phyloP scores from a whole-genome alignment of 2,113 vertebrate species.

The Protobothrops flavoviridis region DNA sequence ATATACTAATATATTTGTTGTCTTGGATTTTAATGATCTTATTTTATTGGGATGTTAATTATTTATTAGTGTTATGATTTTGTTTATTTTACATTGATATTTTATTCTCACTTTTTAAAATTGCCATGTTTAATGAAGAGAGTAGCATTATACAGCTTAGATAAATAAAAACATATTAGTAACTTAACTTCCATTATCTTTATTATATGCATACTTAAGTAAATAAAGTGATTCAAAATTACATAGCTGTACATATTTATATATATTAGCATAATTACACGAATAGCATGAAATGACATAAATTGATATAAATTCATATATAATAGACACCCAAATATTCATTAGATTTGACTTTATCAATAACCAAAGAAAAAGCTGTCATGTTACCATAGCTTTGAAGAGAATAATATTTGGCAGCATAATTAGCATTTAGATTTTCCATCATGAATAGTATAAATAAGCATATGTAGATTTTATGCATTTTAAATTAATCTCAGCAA shows the following conservation, averaged over 20 bases:
- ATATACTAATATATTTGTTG: background rate
- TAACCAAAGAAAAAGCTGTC: background rate
- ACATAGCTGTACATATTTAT: too few species aligned
- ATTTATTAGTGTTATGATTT: background rate
- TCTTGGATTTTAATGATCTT: background rate
- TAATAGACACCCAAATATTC: background rate
- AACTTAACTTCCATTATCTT: background rate
- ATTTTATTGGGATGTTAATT: background rate
- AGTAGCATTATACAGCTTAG: background rate
- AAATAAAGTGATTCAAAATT: background rate
- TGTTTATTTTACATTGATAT: background rate
- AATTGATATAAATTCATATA: background rate
- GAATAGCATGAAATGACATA: background rate
- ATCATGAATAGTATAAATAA: conserved; percentile 36
- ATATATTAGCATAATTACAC: background rate
- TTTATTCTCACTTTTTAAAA: background rate
- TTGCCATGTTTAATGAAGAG: background rate
- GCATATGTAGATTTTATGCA: conserved; percentile 36
- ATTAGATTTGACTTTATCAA: background rate
- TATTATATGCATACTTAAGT: background rate
- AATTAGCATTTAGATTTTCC: conserved; percentile 18
- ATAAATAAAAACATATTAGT: background rate
- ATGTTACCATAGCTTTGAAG: background rate
- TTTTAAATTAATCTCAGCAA: conserved; percentile 57
- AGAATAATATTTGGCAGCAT: background rate